Conservation (phyloP, 2,888 invertebrate species). For the Mongoloraphidia duomilia region DNA sequence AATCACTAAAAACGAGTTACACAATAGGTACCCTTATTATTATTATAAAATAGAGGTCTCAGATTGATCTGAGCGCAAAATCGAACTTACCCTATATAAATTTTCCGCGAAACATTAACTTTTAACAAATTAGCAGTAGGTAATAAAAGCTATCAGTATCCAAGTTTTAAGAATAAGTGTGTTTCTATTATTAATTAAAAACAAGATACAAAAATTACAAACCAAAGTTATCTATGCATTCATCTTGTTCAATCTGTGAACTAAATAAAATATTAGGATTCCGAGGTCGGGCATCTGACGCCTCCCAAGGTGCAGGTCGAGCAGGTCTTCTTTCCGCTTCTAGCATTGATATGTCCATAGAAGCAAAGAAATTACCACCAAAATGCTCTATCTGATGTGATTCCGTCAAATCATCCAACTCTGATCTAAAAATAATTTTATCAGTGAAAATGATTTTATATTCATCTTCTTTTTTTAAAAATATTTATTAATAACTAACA, state of each 20-base stretch:
- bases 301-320: constrained; percentile 61
- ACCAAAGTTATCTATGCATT: constrained; percentile 75
- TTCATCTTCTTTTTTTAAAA: too few relatives aligned
- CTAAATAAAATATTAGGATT: constrained; percentile 51
- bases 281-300: constrained; percentile 42
- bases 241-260: constrained; percentile 65
- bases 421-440: constrained; percentile 34
- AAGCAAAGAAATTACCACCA: constrained; percentile 52
- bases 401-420: constrained; percentile 72
- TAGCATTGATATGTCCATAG: constrained; percentile 55
- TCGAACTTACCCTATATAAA: too few relatives aligned
- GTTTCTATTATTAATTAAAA: too few relatives aligned
- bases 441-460: background rate
- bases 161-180: too few relatives aligned
- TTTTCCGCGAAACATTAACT: too few relatives aligned
- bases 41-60: too few relatives aligned
- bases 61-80: too few relatives aligned
- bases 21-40: too few relatives aligned
- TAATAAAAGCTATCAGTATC: too few relatives aligned
- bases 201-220: constrained; percentile 14
- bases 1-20: too few relatives aligned
- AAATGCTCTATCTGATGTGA: constrained; percentile 41
- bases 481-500: too few relatives aligned
- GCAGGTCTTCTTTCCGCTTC: constrained; percentile 52
- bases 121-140: too few relatives aligned